phyloP scores from a whole-genome alignment of 2,797 vertebrate species.

The Pelochelys cantorii region DNA sequence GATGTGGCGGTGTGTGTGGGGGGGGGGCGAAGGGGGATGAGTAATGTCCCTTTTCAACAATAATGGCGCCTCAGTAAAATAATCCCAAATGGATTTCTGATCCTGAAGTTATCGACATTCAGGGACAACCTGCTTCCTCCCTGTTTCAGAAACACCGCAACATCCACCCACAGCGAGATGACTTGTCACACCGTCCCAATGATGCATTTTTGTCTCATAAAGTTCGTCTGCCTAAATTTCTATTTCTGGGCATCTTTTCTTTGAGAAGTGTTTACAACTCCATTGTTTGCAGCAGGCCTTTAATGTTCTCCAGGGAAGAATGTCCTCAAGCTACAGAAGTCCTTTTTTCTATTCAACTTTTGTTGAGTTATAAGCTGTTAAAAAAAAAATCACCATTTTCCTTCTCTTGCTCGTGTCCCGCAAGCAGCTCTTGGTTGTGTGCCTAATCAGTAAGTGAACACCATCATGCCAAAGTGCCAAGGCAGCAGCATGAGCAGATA shows the following conservation, averaged over 20 bases:
- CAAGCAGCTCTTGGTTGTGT: too few relatives aligned
- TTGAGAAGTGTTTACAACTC: neutral
- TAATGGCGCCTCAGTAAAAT: neutral
- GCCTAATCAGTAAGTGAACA: too few relatives aligned
- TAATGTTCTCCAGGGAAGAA: neutral
- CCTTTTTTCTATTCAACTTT: neutral
- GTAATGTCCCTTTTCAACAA: neutral
- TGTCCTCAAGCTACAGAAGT: neutral
- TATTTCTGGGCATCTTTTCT: neutral
- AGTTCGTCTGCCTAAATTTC: neutral
- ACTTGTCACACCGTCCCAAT: neutral
- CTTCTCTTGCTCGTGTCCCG: neutral
- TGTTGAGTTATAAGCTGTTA: neutral
- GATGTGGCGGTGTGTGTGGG: neutral
- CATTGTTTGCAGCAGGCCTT: neutral
- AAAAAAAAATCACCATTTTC: neutral
- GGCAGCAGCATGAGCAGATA: neutral
- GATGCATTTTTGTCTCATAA: neutral
- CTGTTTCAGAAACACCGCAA: neutral
- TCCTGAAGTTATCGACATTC: neutral
- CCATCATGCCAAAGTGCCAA: too few relatives aligned
- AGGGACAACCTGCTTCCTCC: neutral
- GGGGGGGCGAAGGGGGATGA: too few relatives aligned
- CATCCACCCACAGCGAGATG: neutral
- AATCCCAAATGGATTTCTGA: neutral